Percentiles rank a stretch among this genome's conserved stretches.
These are phyloP conservation scores for Plecturocebus donacophilus DNA, from an alignment of 2,113 vertebrate genomes.

Conservation along the genomic window DNA sequence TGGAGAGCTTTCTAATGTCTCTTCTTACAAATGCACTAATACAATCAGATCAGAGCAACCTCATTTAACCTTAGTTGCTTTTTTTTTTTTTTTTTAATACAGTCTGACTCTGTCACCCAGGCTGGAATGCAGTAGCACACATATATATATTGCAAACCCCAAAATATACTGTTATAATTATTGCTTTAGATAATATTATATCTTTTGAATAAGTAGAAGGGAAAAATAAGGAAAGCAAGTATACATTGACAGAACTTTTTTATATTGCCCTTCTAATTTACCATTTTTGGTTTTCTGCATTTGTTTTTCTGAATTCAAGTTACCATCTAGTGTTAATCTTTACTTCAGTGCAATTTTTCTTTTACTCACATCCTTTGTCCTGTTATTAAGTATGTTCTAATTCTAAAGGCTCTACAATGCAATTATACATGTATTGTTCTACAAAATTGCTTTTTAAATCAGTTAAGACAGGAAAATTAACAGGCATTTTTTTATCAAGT, in stretches of 20 bases:
- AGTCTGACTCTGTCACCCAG: too few relatives aligned
- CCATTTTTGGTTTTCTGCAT: background rate
- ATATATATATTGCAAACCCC: background rate
- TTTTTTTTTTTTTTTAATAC: too few relatives aligned
- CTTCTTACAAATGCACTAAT: background rate
- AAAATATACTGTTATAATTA: background rate
- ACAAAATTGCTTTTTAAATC: background rate
- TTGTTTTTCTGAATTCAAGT: background rate
- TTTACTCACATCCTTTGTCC: background rate
- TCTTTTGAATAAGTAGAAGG: background rate
- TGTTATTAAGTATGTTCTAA: background rate
- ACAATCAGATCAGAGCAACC: background rate
- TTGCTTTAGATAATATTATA: background rate
- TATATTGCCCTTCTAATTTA: background rate
- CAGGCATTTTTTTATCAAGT: background rate
- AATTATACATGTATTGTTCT: background rate
- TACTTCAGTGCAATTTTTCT: background rate
- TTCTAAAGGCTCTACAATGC: background rate
- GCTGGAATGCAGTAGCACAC: too few relatives aligned
- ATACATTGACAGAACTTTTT: background rate
- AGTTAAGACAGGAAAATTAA: background rate
- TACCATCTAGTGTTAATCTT: background rate
- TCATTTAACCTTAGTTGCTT: background rate
- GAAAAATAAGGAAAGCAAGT: background rate
- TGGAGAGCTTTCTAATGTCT: background rate